Conservation (phyloP, 92 coral and sea anemone species). For the Epizoanthus fatuus region DNA sequence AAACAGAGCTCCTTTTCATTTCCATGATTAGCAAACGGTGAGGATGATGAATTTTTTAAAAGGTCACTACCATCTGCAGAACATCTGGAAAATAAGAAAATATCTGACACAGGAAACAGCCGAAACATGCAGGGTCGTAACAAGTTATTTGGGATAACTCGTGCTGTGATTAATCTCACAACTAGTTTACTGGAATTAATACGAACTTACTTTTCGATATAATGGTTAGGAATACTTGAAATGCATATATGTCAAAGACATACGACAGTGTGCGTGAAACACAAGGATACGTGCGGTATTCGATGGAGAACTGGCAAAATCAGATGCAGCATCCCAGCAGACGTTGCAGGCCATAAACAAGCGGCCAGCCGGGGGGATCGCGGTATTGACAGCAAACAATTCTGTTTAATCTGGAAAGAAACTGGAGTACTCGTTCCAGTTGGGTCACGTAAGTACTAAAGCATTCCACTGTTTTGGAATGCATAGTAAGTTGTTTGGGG, state of each 20-base stretch:
- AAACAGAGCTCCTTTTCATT: no score
- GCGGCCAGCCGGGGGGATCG: conserved; percentile 50
- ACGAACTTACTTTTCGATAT: background rate
- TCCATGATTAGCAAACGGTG: no score
- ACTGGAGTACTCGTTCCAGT: conserved; percentile 52
- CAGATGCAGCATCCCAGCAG: conserved; percentile 61
- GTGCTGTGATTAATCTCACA: background rate
- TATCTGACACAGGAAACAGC: no score
- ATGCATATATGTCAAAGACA: conserved; percentile 32
- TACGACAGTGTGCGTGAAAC: conserved; percentile 50
- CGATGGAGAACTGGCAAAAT: conserved; percentile 65
- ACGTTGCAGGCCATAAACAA: conserved; percentile 53
- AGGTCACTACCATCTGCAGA: no score
- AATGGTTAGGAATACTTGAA: conserved; percentile 38
- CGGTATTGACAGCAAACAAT: conserved; percentile 50
- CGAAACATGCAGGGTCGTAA: background rate
- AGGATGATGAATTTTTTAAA: no score
- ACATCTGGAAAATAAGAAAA: no score
- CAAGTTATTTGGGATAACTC: background rate
- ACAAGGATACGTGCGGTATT: conserved; percentile 50
- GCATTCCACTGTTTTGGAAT: no score
- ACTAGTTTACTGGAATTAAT: background rate
- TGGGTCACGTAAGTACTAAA: conserved; percentile 51
- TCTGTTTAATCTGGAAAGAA: conserved; percentile 27
- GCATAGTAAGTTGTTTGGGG: no score